phyloP scores from a whole-genome alignment of 2,888 invertebrate genomes.

The Rhorus exstirpatorius region DNA sequence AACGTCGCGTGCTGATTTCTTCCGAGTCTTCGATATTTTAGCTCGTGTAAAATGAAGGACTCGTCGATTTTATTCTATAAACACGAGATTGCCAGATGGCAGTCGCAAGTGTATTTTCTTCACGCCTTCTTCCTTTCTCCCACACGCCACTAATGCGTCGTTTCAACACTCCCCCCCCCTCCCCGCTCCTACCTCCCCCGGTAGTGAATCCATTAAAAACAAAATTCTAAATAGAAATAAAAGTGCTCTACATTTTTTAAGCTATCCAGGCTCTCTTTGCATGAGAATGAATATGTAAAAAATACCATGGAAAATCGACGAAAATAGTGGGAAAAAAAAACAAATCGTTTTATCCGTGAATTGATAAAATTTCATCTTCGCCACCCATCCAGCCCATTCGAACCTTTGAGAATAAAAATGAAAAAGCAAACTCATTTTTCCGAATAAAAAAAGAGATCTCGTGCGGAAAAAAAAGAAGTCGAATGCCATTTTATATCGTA shows the following conservation, averaged over 20 bases:
- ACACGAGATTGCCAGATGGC: not conserved
- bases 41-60: not conserved
- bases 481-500: not conserved
- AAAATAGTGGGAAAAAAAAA: constrained; percentile 9
- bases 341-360: not conserved
- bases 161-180: too few relatives aligned
- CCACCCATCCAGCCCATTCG: not conserved
- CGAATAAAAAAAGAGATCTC: constrained; percentile 6
- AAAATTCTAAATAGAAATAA: constrained; percentile 35
- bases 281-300: not conserved
- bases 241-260: constrained; percentile 24
- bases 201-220: constrained; percentile 35
- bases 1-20: too few relatives aligned
- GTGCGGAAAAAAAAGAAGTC: not conserved
- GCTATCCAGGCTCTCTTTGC: not conserved
- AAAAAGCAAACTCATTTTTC: constrained; percentile 22
- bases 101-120: constrained; percentile 55
- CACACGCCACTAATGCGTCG: constrained; percentile 60
- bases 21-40: too few relatives aligned
- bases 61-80: not conserved
- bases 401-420: not conserved
- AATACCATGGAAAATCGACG: not conserved
- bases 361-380: not conserved
- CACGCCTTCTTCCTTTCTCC: constrained; percentile 30
- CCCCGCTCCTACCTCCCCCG: too few relatives aligned